Evolutionary conservation across 2,888 invertebrate species (phyloP).

Genomic region (Allophyes oxyacanthae): DNA sequence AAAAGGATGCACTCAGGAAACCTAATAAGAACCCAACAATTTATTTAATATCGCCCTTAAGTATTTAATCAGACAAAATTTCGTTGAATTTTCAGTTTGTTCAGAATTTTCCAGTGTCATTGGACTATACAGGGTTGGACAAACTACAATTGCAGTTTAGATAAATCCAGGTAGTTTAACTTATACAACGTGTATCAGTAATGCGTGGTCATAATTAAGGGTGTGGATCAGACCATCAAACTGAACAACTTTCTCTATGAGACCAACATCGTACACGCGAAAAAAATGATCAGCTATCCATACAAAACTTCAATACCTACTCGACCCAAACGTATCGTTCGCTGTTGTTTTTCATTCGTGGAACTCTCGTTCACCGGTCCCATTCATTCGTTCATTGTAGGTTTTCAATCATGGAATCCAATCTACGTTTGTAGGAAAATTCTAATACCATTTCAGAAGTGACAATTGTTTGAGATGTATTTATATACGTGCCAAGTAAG

Average conservation of each 20-base stretch:
- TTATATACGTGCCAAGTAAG: no score
- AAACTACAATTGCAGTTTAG: background rate
- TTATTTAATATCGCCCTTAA: background rate
- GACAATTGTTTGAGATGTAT: conserved; percentile 9
- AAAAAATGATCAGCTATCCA: no score
- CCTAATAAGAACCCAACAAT: background rate
- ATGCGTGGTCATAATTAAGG: no score
- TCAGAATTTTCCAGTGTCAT: background rate
- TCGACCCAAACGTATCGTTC: no score
- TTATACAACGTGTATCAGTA: no score
- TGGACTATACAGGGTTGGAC: background rate
- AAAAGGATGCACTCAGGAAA: no score
- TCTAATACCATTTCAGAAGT: conserved; percentile 27
- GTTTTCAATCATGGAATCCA: conserved; percentile 45
- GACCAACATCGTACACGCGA: no score
- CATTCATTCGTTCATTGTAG: conserved; percentile 14
- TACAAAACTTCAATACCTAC: no score
- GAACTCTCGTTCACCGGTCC: conserved; percentile 9
- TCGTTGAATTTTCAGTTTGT: background rate
- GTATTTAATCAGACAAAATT: conserved; percentile 1
- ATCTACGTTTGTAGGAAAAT: conserved; percentile 32
- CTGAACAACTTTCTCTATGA: no score
- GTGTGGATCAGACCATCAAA: no score
- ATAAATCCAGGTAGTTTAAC: background rate
- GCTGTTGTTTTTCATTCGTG: conserved; percentile 26